Evolutionary conservation across 2,888 invertebrate species (phyloP).

Genomic region (Cancer borealis): DNA sequence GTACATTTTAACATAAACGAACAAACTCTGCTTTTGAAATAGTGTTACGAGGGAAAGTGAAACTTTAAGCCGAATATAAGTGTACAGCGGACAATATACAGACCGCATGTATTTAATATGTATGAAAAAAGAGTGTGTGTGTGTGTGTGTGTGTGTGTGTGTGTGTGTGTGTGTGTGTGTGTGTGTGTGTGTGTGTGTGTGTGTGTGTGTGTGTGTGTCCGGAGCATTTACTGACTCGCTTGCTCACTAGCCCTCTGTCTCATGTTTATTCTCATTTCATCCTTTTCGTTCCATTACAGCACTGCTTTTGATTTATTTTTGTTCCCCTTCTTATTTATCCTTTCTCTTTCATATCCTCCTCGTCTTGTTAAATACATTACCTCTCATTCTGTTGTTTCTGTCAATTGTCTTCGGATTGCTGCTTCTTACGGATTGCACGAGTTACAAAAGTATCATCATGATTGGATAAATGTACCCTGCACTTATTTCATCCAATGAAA

Average conservation of each 20-base stretch:
- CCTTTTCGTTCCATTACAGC: neutral
- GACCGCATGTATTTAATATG: too few relatives aligned
- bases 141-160: neutral
- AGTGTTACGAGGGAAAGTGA: too few relatives aligned
- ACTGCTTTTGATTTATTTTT: neutral
- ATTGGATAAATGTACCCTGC: neutral
- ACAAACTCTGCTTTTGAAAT: too few relatives aligned
- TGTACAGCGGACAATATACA: too few relatives aligned
- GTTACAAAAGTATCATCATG: neutral
- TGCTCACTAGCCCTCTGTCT: neutral
- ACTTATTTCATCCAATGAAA: neutral
- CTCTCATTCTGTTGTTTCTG: neutral
- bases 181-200: slow-evolving; percentile 46
- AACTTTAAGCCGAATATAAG: too few relatives aligned
- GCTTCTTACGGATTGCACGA: neutral
- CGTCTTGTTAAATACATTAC: neutral
- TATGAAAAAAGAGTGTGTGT: too few relatives aligned
- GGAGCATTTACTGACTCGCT: neutral
- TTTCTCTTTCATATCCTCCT: neutral
- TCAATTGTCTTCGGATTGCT: neutral
- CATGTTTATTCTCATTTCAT: neutral
- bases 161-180: neutral
- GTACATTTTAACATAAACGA: too few relatives aligned
- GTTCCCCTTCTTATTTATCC: neutral
- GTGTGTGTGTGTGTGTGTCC: slow-evolving; percentile 40